Percentiles rank a stretch among this genome's conserved stretches.
phyloP scores from a whole-genome alignment of 2,113 vertebrate genomes.

The Thamnophis sirtalis region DNA sequence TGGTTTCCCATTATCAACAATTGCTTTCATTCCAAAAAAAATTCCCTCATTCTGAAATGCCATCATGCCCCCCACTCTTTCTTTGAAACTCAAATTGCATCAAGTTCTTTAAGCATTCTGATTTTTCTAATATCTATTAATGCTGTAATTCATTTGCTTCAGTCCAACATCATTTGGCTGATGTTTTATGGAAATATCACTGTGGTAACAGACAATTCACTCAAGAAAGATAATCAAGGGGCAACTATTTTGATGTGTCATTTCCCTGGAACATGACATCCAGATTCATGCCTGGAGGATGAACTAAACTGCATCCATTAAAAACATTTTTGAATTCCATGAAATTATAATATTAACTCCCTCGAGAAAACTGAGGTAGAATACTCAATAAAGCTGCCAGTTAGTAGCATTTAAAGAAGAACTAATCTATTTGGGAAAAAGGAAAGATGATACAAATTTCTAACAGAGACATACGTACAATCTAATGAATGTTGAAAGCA shows the following conservation, averaged over 20 bases:
- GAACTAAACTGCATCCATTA: neutral
- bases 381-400: neutral
- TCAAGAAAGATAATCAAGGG: neutral
- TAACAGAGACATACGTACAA: neutral
- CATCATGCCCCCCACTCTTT: no score
- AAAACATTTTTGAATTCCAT: neutral
- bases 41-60: neutral
- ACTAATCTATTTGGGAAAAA: neutral
- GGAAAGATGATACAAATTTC: neutral
- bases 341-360: conserved; percentile 5
- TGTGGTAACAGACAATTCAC: neutral
- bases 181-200: conserved; percentile 1
- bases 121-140: neutral
- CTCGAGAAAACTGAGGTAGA: neutral
- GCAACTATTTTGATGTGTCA: conserved; percentile 4
- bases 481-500: neutral
- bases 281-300: neutral
- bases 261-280: neutral
- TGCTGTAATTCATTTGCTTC: neutral
- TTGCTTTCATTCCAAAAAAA: neutral
- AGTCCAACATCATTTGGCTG: neutral
- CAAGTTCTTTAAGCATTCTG: neutral
- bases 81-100: neutral
- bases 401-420: neutral
- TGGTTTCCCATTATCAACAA: neutral